A percentile compares a stretch with the other conserved stretches of the same genome.
phyloP scores from a whole-genome alignment of 2,797 vertebrate genomes.

The Bradypodion ventrale region DNA sequence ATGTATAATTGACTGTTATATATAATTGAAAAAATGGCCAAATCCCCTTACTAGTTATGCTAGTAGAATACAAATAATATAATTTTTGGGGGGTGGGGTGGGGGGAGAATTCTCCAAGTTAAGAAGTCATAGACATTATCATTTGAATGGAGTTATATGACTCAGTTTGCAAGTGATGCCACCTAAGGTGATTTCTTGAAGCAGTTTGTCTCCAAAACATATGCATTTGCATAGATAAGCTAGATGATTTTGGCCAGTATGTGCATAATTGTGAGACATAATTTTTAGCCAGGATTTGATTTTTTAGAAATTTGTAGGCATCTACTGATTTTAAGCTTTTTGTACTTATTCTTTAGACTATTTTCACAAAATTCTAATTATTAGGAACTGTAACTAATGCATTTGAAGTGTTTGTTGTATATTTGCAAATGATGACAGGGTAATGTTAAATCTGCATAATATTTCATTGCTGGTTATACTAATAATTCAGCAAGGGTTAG shows the following conservation, averaged over 20 bases:
- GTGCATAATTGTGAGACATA: not conserved
- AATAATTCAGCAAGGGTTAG: not conserved
- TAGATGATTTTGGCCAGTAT: not conserved
- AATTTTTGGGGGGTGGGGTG: no score
- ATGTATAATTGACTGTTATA: not conserved
- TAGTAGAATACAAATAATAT: not conserved
- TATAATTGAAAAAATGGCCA: not conserved
- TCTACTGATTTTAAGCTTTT: not conserved
- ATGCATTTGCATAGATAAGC: no score
- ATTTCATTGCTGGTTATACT: slow-evolving; percentile 4
- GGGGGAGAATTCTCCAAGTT: no score
- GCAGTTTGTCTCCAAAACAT: no score
- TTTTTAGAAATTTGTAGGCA: not conserved
- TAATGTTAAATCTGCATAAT: not conserved
- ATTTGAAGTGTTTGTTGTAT: not conserved
- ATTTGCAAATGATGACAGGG: not conserved
- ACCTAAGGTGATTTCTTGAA: not conserved
- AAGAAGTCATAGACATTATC: not conserved
- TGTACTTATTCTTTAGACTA: not conserved
- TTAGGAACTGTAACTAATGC: not conserved
- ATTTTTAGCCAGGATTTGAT: not conserved
- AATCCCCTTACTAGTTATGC: no score
- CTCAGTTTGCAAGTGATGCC: not conserved
- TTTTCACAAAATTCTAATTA: not conserved
- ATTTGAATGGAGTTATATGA: not conserved